A percentile compares a stretch with the other conserved stretches of the same genome.
These are phyloP conservation scores for Trichonephila clavipes DNA, from an alignment of 1,140 invertebrate species.

Conservation along the genomic window DNA sequence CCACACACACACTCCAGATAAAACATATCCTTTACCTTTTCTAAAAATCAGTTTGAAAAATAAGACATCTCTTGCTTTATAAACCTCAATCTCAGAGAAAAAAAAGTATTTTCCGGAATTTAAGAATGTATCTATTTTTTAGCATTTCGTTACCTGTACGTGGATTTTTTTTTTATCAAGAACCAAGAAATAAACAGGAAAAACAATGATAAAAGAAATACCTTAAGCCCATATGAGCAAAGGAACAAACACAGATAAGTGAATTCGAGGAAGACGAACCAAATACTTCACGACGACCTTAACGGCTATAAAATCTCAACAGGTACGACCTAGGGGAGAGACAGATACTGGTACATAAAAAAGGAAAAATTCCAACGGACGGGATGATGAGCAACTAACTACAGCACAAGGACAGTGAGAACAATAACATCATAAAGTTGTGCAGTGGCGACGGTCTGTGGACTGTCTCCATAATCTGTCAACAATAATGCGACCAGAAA, in stretches of 20 bases:
- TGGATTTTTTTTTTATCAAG: background rate
- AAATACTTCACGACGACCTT: conserved; percentile 35
- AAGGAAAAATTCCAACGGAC: background rate
- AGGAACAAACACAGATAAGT: conserved; percentile 4
- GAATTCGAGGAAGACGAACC: background rate
- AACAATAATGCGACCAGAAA: background rate
- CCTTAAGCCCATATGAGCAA: background rate
- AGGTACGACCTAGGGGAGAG: background rate
- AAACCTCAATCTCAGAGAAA: too few relatives aligned
- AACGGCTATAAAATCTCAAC: conserved; percentile 63
- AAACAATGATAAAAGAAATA: background rate
- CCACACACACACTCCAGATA: too few relatives aligned
- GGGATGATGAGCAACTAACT: conserved; percentile 44
- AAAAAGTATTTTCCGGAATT: too few relatives aligned
- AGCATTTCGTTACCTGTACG: too few relatives aligned
- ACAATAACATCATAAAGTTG: conserved; percentile 74
- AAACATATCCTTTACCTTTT: too few relatives aligned
- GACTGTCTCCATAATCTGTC: conserved; percentile 33
- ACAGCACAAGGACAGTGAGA: conserved; percentile 33
- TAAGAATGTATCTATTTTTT: too few relatives aligned
- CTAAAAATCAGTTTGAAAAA: too few relatives aligned
- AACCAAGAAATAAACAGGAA: background rate
- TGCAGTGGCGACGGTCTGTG: background rate
- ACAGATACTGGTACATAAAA: background rate
- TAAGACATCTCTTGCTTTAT: too few relatives aligned